Conservation (phyloP, 2,113 vertebrate genomes). For the Tonatia bakeri region DNA sequence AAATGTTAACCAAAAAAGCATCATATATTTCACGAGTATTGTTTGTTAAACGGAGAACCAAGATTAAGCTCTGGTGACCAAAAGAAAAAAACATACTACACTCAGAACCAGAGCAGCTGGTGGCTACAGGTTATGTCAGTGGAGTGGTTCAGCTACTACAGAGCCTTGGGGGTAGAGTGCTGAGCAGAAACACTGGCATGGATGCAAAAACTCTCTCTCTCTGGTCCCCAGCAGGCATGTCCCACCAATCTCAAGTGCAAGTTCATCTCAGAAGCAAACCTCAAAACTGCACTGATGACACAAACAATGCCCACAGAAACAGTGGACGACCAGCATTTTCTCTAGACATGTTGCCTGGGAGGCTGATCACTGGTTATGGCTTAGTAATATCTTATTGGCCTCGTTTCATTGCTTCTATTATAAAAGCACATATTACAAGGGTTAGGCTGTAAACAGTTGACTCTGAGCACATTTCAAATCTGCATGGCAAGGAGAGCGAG, state of each 20-base stretch:
- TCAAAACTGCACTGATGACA: not conserved
- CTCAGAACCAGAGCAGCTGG: not conserved
- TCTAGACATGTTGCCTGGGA: not conserved
- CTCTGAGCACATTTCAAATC: slow-evolving; percentile 33
- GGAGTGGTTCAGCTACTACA: not conserved
- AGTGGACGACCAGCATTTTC: not conserved
- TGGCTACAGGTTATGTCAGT: fast-evolving
- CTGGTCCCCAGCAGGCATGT: not conserved
- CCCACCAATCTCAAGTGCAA: not conserved
- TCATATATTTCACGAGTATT: not conserved
- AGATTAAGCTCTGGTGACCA: not conserved
- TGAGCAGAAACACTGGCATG: not conserved
- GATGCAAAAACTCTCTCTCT: not conserved
- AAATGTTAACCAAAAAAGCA: not conserved
- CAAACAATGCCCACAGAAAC: fast-evolving
- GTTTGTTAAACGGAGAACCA: not conserved
- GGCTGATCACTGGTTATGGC: not conserved
- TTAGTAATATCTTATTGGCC: not conserved
- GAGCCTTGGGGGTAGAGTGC: not conserved
- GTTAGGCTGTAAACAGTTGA: slow-evolving; percentile 17
- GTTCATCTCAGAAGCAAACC: not conserved
- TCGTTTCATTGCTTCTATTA: not conserved
- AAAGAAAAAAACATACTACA: not conserved
- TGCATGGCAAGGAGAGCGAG: not conserved
- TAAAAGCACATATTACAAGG: not conserved